phyloP scores from a whole-genome alignment of 2,888 invertebrate species.

The Eristalis arbustorum region DNA sequence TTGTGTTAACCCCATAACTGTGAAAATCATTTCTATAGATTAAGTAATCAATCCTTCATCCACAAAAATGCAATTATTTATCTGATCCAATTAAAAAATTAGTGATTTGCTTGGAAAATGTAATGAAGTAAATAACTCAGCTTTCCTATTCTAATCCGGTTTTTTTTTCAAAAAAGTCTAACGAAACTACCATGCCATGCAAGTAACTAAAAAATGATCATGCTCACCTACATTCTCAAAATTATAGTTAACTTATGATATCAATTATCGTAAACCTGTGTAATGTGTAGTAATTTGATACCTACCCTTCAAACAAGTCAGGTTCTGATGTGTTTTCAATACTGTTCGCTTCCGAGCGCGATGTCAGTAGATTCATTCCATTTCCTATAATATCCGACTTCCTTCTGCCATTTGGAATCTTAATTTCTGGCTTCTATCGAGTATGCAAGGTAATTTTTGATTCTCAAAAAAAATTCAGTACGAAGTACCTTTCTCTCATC shows the following conservation, averaged over 20 bases:
- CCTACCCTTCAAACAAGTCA: slow-evolving; percentile 77
- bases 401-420: slow-evolving; percentile 70
- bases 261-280: not conserved
- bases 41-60: too few relatives aligned
- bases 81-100: not conserved
- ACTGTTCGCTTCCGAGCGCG: slow-evolving; percentile 72
- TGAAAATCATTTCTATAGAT: too few relatives aligned
- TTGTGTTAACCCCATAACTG: too few relatives aligned
- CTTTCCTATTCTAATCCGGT: not conserved
- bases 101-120: not conserved
- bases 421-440: slow-evolving; percentile 74
- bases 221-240: slow-evolving; percentile 19
- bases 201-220: slow-evolving; percentile 2
- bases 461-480: not conserved
- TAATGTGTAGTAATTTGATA: slow-evolving; percentile 17
- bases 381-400: slow-evolving; percentile 72
- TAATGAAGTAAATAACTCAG: not conserved
- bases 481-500: slow-evolving; percentile 73
- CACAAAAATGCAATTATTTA: too few relatives aligned
- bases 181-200: slow-evolving; percentile 11
- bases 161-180: not conserved
- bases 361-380: slow-evolving; percentile 72
- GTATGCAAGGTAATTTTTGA: not conserved
- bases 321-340: slow-evolving; percentile 78
- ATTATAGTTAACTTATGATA: not conserved